These are phyloP conservation scores for Condylura cristata DNA, from an alignment of 2,113 vertebrate species.

Conservation along the genomic window DNA sequence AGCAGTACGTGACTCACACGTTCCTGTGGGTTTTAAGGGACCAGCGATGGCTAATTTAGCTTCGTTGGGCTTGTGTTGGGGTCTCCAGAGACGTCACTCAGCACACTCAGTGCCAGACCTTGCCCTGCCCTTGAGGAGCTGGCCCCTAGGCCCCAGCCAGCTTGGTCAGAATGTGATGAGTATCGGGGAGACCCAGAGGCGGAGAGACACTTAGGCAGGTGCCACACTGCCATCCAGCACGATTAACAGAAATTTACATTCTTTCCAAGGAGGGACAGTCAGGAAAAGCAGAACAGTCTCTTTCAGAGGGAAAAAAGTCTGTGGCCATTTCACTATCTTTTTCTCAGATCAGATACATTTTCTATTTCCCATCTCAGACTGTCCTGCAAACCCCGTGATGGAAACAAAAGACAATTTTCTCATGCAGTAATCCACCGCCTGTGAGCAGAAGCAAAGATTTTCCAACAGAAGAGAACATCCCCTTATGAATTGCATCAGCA, in stretches of 20 bases:
- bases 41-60: constrained; percentile 66
- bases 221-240: not conserved
- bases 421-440: not conserved
- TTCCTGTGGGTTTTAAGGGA: constrained; percentile 60
- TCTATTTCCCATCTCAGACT: not conserved
- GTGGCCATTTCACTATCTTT: not conserved
- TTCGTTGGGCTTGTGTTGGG: constrained; percentile 52
- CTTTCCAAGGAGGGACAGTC: not conserved
- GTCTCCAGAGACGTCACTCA: constrained; percentile 12
- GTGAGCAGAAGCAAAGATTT: not conserved
- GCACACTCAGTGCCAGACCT: not conserved
- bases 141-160: not conserved
- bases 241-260: not conserved
- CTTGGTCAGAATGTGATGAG: not conserved
- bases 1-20: constrained; percentile 1
- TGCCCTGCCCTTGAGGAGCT: not conserved
- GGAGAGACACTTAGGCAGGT: not conserved
- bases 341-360: not conserved
- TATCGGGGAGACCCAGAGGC: not conserved
- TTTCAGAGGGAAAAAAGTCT: not conserved
- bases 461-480: not conserved
- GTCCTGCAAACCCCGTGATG: not conserved
- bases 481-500: not conserved
- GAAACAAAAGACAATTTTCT: not conserved
- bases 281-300: constrained; percentile 1